These are phyloP conservation scores for Heliothis virescens DNA, from an alignment of 1,140 invertebrate species.

Conservation along the genomic window DNA sequence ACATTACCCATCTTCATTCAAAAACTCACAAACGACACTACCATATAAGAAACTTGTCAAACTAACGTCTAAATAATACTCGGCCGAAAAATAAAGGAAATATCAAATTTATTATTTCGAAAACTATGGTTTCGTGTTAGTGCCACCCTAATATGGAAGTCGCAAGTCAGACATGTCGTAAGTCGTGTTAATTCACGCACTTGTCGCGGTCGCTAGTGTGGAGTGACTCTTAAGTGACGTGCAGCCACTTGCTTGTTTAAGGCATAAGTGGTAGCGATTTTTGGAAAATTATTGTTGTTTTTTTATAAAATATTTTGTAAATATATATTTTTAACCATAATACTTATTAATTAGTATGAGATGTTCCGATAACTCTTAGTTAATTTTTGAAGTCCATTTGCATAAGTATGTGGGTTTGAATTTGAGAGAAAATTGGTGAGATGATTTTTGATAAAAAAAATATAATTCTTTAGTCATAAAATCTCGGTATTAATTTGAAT, in stretches of 20 bases:
- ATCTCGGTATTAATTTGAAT: neutral
- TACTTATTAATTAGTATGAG: neutral
- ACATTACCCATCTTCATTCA: neutral
- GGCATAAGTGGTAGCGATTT: neutral
- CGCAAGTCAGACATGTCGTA: slow-evolving; percentile 19
- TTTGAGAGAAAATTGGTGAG: neutral
- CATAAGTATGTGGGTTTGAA: too few species aligned
- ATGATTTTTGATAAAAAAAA: too few species aligned
- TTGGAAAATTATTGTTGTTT: neutral
- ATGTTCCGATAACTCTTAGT: neutral
- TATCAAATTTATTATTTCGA: neutral
- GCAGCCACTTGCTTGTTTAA: slow-evolving; percentile 6
- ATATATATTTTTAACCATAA: neutral
- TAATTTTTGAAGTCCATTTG: neutral
- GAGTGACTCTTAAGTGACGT: slow-evolving; percentile 16
- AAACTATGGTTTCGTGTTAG: slow-evolving; percentile 1
- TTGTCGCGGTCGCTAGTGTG: slow-evolving; percentile 32
- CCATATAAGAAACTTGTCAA: slow-evolving; percentile 18
- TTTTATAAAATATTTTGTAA: neutral
- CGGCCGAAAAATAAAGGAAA: too few species aligned
- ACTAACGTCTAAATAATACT: neutral
- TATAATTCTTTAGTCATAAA: too few species aligned
- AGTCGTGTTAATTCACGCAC: slow-evolving; percentile 26
- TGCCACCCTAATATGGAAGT: neutral
- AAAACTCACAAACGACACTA: neutral